Base-by-base conservation (phyloP, 2,113 vertebrate species). In the Oncorhynchus gorbuscha region DNA sequence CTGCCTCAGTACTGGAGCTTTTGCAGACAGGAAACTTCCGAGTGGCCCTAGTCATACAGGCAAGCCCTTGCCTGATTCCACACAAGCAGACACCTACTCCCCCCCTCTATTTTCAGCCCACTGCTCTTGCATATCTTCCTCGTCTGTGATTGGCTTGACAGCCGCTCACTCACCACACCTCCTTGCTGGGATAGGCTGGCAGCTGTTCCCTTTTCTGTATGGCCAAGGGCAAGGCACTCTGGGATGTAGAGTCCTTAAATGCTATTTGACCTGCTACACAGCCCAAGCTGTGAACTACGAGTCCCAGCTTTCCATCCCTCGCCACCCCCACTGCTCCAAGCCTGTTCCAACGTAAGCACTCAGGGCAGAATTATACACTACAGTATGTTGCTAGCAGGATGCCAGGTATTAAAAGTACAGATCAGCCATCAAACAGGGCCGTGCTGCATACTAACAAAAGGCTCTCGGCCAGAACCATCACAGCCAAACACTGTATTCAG, bases 41-140 rank as follows among this genome's bases (percentile, higher is more conserved):
- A 93, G 89, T 92, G 84, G 93, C 92, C 91, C 90, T 91, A 87
- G 92, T 92, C 90, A 92, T 90, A 89, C 82, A 93, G 91, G 89
- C 93, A 92, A 94, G 92, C 93, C 94, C 91, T 94, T 92, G 93
- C 93, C 92, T 93, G 92, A 93, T 93, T 91, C 93, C 92, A 93
- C 93, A 93, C 92, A 92, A 85, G 89, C 92, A 94, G 89, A 92
- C 90, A 91, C 92, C 91, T 90, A 90, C 89, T 83, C 81, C 77
- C 81, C 2, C 83, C 84, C 90, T 90, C 88, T 92, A 89, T 93
- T 93, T 93, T 93, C 92, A 93, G 91, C 90, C 91, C 92, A 92
- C 93, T 92, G 92, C 89, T 92, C 86, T 79, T 71, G 91, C 91
- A 91, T 87, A 12, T 86, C 90, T 91, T 91, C 85, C 79, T 79